Evolutionary conservation across 2,113 vertebrate species (phyloP).

Genomic region (Jacana jacana): DNA sequence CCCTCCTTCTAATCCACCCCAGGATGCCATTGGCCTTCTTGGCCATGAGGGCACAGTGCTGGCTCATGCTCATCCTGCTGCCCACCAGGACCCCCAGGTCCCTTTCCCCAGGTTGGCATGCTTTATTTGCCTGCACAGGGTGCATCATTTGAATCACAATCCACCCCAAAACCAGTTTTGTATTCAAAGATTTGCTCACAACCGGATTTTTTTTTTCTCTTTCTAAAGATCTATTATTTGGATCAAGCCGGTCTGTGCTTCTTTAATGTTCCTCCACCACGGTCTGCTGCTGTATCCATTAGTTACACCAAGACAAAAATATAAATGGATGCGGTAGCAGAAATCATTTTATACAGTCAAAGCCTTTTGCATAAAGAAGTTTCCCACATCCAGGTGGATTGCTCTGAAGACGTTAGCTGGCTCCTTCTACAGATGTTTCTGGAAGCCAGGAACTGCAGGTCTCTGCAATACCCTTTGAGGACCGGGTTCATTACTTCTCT

Average conservation of each 20-base stretch:
- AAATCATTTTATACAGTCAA: not conserved
- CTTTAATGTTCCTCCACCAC: not conserved
- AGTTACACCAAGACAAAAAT: slow-evolving; percentile 20
- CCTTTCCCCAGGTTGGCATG: no score
- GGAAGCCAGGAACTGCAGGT: not conserved
- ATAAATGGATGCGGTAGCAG: not conserved
- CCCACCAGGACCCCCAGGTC: no score
- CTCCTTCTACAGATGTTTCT: not conserved
- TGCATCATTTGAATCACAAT: not conserved
- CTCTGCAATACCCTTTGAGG: not conserved
- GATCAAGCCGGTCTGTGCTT: not conserved
- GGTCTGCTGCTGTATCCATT: not conserved
- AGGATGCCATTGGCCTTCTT: no score
- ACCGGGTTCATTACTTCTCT: not conserved
- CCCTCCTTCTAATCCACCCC: no score
- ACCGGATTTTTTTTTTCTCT: not conserved
- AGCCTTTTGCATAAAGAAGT: not conserved
- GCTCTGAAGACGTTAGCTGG: not conserved
- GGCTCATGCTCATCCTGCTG: no score
- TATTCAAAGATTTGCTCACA: not conserved
- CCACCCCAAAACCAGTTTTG: not conserved
- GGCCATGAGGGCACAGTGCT: no score
- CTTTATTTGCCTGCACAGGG: not conserved
- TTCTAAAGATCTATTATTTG: not conserved
- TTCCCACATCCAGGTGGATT: not conserved